Base-by-base conservation (phyloP, 2,113 vertebrate genomes). In the Atherinomorus stipes region DNA sequence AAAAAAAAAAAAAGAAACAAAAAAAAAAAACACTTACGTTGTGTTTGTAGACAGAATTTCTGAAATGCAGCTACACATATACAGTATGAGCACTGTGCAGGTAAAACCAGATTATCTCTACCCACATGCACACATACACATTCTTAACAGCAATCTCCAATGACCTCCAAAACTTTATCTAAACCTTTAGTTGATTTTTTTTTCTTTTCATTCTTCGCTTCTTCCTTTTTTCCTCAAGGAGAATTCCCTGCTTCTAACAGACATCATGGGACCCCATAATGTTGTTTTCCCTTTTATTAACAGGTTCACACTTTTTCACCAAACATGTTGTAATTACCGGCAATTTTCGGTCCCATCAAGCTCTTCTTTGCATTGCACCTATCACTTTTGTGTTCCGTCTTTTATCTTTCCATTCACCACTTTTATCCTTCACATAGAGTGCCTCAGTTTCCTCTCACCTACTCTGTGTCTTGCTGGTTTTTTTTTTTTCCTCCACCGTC, bases 281-380 rank as follows among this genome's bases (percentile, higher is more conserved):
- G 68, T 80, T 64, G 78, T 88, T 45, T 86, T 85, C 74, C 84
- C 81, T 81, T 86, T 90, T 84, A 91, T 90, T 89, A 88, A 65
- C 42, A 8, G 59, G 59, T 62, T 62, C 74, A 74, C 76, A 66
- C 64, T 83, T 47, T 68, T 12, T 15, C 76, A 37, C 25, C 21
- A 9, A 71, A 68, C 64, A 25, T 83, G 77, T 88, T 67, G 81
- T n/a, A n/a, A n/a, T n/a, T n/a, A n/a, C n/a, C n/a, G n/a, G n/a
- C n/a, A n/a, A n/a, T 89, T 67, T 78, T 80, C 71, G 51, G 74
- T 72, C n/a, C n/a, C 3, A 44, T 26, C 23, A 13, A 37, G 2
- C 59, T 54, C 74, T 58, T 71, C 60, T 70, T 66, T n/a, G 37
- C 58, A 53, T 25, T 74, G 47, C 78, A 74, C 71, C 74, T 54